Evolutionary conservation across 2,113 vertebrate species (phyloP), one percentile per base, ranked within the genome.

Genomic region (Hemichromis elongatus): DNA sequence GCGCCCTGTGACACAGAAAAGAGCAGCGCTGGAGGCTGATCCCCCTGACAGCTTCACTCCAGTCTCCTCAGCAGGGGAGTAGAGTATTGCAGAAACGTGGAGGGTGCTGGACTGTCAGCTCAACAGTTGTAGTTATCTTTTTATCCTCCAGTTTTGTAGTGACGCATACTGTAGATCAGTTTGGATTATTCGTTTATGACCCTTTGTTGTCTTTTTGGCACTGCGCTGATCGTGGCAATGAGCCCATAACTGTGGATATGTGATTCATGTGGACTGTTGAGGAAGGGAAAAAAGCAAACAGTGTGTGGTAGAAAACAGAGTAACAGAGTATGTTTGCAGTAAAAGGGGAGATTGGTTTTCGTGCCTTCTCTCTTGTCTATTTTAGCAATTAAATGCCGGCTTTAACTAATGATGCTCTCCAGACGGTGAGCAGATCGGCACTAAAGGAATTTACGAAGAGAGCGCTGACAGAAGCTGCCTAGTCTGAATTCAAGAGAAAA

Each of bases 331-430:
- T n/a, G 21, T 68, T 30, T 54, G 75, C 1, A 6, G 45, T 21
- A 33, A 56, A 19, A 40, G 6, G 47, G 21, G 40, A 11, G 28
- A 56, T 24, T 11, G 6, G 79, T 57, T 26, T 77, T n/a, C 19
- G n/a, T 9, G 26, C 42, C 37, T 73, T 54, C 53, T 47, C 77
- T 85, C 21, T 5, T 28, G 37, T 79, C 50, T 87, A 19, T 45
- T 28, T 73, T 47, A 50, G 24, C 16, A 50, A 19, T 73, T 73
- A 30, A 73, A 73, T 47, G 24, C 77, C 83, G 86, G 68, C 79
- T 56, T 57, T 80, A 80, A 92, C 84, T 87, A 21, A 90, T 55
- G 84, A 77, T 59, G 81, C 45, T 79, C 50, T 53, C 21, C 56
- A 82, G 24, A 40, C 59, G 50, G 56, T 12, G 77, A 79, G 63